A percentile compares a stretch with the other conserved stretches of the same genome.
Conservation (phyloP, 2,797 vertebrate genomes). For the Allobates femoralis region DNA sequence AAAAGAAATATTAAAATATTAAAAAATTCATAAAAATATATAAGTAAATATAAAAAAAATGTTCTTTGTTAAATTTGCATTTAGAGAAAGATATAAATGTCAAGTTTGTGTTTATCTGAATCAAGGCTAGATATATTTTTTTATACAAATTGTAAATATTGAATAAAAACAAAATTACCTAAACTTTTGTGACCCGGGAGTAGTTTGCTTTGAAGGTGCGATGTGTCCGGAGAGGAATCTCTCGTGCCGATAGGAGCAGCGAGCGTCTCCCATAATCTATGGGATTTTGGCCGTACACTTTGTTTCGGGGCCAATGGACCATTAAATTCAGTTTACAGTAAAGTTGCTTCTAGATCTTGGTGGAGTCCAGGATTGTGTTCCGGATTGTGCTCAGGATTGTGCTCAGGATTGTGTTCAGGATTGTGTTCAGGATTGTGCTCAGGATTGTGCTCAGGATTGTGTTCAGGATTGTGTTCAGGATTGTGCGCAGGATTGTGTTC, state of each 20-base stretch:
- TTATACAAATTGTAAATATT: neutral
- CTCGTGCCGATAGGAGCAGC: too few species aligned
- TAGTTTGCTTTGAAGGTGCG: slow-evolving; percentile 4
- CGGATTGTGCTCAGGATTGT: too few species aligned
- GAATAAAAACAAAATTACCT: too few species aligned
- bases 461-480: too few species aligned
- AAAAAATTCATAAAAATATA: too few species aligned
- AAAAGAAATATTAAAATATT: too few species aligned
- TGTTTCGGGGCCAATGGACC: slow-evolving; percentile 51
- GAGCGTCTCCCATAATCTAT: slow-evolving; percentile 17
- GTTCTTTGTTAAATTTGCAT: too few species aligned
- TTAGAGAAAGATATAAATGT: neutral
- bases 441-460: too few species aligned
- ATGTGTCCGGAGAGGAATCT: slow-evolving; percentile 31
- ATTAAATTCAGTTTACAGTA: slow-evolving; percentile 63
- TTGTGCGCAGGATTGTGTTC: too few species aligned
- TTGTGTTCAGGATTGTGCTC: too few species aligned
- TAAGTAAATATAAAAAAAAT: too few species aligned
- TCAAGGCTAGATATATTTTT: slow-evolving; percentile 4
- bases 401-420: too few species aligned
- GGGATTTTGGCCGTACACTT: slow-evolving; percentile 46
- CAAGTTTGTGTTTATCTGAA: neutral
- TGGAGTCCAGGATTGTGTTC: slow-evolving; percentile 45
- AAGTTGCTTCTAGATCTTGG: slow-evolving; percentile 62
- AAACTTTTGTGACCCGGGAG: neutral